Percentiles rank a stretch among this genome's conserved stretches.
Conservation (phyloP, 2,888 invertebrate species). For the Apamea anceps region DNA sequence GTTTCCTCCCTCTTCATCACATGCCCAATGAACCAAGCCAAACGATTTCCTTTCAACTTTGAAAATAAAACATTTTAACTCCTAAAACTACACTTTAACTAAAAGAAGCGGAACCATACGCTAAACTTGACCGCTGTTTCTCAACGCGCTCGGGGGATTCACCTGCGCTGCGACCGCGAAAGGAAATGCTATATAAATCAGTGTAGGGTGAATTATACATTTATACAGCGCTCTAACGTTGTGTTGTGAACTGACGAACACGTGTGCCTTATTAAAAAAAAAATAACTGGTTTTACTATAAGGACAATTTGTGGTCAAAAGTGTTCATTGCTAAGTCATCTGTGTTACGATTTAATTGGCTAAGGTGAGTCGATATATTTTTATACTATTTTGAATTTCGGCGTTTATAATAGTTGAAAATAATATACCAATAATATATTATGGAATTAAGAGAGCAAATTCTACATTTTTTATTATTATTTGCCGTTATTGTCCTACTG, state of each 20-base stretch:
- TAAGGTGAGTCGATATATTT: conserved; percentile 41
- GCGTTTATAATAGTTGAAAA: background rate
- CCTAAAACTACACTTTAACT: background rate
- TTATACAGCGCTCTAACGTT: conserved; percentile 55
- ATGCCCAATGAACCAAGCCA: background rate
- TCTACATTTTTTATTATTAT: background rate
- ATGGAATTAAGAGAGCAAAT: background rate
- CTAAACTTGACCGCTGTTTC: conserved; percentile 44
- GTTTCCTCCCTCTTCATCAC: background rate
- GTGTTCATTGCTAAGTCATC: conserved; percentile 18
- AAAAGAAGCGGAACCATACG: conserved; percentile 54
- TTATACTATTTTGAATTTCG: background rate
- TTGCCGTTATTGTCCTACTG: no score
- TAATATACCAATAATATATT: no score
- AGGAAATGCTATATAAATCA: conserved; percentile 71
- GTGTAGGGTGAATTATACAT: conserved; percentile 64
- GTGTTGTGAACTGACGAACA: conserved; percentile 39
- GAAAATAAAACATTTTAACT: background rate
- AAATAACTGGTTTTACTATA: conserved; percentile 32
- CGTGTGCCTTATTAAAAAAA: conserved; percentile 28
- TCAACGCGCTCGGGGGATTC: conserved; percentile 71
- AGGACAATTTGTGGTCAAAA: conserved; percentile 32
- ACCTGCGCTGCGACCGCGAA: conserved; percentile 65
- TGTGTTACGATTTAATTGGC: conserved; percentile 25
- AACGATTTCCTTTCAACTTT: background rate